Base-by-base conservation (phyloP, 2,797 vertebrate genomes). In the Enteromius viviparus region DNA sequence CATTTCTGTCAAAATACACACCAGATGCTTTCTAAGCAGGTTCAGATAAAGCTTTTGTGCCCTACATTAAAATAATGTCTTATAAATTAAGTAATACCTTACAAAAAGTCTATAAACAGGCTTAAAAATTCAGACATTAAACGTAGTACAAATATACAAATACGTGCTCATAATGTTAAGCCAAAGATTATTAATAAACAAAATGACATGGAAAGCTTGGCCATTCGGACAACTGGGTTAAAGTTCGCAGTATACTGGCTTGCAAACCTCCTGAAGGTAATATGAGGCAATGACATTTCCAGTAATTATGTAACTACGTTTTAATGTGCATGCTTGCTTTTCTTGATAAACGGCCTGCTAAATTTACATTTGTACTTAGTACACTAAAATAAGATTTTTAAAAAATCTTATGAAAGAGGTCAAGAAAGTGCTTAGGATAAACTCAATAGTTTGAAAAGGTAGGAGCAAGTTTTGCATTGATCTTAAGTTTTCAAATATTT, bases 1-100 rank as follows among this genome's bases (percentile, higher is more conserved):
- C 1, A 66, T 76, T 68, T 68, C 17, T n/a, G 42, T n/a, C 26
- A 34, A 71, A 74, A 74, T 19, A 47, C 3, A 6, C 60, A 65
- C n/a, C 14, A 53, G 42, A 37, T 80, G 15, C 60, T 62, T 62
- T 6, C 15, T 12, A 51, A 58, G 21, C 9, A 12, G 15, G 34
- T 51, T 70, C 45, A 66, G 70, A 53, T 75, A 19, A 26, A 82
- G 58, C 60, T 51, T 82, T 82, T 82, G 47, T 82, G 64, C 49
- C 34, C 37, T 17, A 76, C 47, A 45, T 23, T n/a, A 75, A 64
- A n/a, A 53, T 12, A 49, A 74, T 19, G 32, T 64, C 2, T 79
- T 53, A 40, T 26, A 51, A 62, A 34, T 68, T 6, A 77, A 21
- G 4, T 49, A 60, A 70, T 62, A 51, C 3, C 15, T 71, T 71